Base-by-base conservation (phyloP, 1,140 invertebrate genomes). In the Rhagoletis pomonella region DNA sequence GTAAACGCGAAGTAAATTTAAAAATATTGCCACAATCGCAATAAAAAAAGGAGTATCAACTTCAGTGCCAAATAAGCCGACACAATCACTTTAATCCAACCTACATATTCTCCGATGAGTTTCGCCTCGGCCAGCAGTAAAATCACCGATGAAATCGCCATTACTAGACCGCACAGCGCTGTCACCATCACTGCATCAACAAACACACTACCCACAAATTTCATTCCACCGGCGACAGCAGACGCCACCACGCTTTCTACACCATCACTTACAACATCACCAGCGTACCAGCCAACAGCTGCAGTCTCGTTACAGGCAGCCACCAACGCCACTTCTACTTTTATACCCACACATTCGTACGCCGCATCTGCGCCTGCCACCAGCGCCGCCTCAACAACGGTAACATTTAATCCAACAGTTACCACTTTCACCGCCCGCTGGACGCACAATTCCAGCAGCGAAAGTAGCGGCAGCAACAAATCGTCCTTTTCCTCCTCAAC, bases 401-500 rank as follows among this genome's bases (percentile, higher is more conserved):
- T 81, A 81, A 81, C 73, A 50, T 81, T 81, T n/a, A 55, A 81
- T 29, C 47, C 73, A 7, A 9, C 47, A 0, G 50, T 81, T 47
- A 81, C 47, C 19, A 81, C 73, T 47, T 81, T 81, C 19, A 81
- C 47, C 73, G 73, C 47, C 6, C 73, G 10, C 19, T 81, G 44
- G 73, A 50, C 73, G 6, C 47, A 81, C n/a, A 19, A 81, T 19
- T 55, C 73, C 2, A 81, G 73, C 47, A 81, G 73, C n/a, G 73
- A 81, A 0, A 55, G 73, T n/a, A 77, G 69, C n/a, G 6, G 73
- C 47, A 77, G 73, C n/a, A 14, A 4, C 19, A 81, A 81, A 29
- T 81, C 73, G 17, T 81, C 73, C 14, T 81, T 81, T 29, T 81
- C 73, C 17, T 58, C 50, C 4, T 58, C 73, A 50, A 81, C 73